These are phyloP conservation scores for Spermophilus dauricus DNA, from an alignment of 2,113 vertebrate genomes.

Conservation along the genomic window DNA sequence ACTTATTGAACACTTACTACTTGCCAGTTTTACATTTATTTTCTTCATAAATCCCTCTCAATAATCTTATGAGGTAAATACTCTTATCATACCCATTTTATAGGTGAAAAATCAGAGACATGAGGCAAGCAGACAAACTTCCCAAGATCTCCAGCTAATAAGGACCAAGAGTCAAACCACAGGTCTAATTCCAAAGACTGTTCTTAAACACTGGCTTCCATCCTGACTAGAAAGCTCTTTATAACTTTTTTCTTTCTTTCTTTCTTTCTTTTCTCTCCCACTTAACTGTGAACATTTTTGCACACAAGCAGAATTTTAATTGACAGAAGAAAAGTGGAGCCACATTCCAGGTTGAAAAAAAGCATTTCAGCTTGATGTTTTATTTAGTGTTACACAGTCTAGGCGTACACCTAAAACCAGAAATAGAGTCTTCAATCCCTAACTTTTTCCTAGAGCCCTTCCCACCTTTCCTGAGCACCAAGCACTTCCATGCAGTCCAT, in stretches of 20 bases:
- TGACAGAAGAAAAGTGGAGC: background rate
- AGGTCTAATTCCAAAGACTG: background rate
- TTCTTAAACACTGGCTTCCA: background rate
- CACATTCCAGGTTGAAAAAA: slow-evolving; percentile 15
- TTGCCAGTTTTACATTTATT: slow-evolving; percentile 11
- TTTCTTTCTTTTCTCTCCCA: background rate
- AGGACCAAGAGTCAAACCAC: slow-evolving; percentile 40
- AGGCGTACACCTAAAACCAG: background rate
- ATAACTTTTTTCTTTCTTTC: background rate
- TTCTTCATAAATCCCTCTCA: slow-evolving; percentile 45
- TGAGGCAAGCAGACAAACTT: background rate
- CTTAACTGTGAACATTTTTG: slow-evolving; percentile 22
- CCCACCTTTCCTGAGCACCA: background rate
- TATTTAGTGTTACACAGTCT: slow-evolving; percentile 12
- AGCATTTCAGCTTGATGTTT: background rate
- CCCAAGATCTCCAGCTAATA: slow-evolving; percentile 19
- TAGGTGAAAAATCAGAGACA: slow-evolving; percentile 23
- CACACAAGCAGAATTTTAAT: slow-evolving; percentile 46
- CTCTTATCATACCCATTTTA: slow-evolving; percentile 40
- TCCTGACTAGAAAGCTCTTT: background rate
- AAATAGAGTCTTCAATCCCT: slow-evolving; percentile 34
- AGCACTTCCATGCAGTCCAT: background rate
- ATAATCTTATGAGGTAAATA: slow-evolving; percentile 5
- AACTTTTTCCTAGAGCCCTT: slow-evolving; percentile 16
- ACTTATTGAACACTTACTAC: slow-evolving; percentile 40